Base-by-base conservation (phyloP, 2,113 vertebrate genomes). In the Brienomyrus brachyistius region DNA sequence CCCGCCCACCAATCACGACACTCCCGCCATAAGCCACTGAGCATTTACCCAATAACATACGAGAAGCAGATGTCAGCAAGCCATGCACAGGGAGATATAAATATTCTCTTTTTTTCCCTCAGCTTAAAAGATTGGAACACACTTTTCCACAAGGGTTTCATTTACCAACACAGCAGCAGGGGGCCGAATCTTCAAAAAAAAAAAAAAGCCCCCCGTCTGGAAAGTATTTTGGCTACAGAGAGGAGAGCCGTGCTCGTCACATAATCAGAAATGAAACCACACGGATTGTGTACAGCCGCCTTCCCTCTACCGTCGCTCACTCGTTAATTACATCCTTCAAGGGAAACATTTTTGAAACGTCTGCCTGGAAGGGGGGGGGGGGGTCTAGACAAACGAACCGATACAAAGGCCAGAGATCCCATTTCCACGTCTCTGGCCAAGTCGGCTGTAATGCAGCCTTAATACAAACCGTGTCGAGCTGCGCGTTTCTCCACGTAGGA, bases 111-210 rank as follows among this genome's bases (percentile, higher is more conserved):
- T 40, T 13, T 90, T 54, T 31, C 27, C 19, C 74, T 56, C 35
- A 3, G 74, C 74, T 89, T 52, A 92, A 90, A 51, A 83, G 90
- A 91, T 91, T 89, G 88, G 19, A 90, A 59, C 86, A 88, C 47
- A 89, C 83, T 90, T 91, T 90, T 89, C 88, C 70, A 74, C 89
- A 89, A 70, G 77, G 83, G 88, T 90, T 90, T 89, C 83, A 90
- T 89, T 90, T 90, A 83, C 83, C 70, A 85, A 86, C 89, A 90
- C 88, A 74, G 62, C 88, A 86, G 88, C 56, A 62, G 54, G 82
- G 54, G 66, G 84, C 85, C 84, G 87, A 88, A 31, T 56, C 70
- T 90, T 90, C 50, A 54, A 40, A 70, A 51, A 35, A 82, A 54
- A 70, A 51, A 35, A 82, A 83, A 83, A 1, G 31, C 31, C 40